These are phyloP conservation scores for Netelia inedita DNA, from an alignment of 2,888 invertebrate species.

Conservation along the genomic window DNA sequence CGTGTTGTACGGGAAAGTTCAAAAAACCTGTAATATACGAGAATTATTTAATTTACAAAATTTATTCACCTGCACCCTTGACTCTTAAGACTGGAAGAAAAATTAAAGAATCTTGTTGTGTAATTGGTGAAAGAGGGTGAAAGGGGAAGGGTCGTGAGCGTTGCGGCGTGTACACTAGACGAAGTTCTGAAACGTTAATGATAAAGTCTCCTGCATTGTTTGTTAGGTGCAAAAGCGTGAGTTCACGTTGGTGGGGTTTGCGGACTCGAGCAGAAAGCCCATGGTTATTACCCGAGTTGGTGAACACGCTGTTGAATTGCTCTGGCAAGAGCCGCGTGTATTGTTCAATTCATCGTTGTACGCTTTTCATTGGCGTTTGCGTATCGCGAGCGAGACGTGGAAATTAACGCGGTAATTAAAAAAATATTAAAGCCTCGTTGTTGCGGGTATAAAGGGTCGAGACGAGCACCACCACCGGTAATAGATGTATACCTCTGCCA, in stretches of 20 bases:
- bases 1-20: too few species aligned
- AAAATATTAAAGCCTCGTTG: constrained; percentile 62
- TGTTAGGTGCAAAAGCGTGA: constrained; percentile 35
- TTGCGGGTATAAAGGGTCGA: constrained; percentile 45
- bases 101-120: too few species aligned
- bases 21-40: too few species aligned
- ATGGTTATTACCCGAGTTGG: constrained; percentile 10
- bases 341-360: constrained; percentile 48
- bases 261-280: constrained; percentile 6
- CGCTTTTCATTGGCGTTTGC: constrained; percentile 5
- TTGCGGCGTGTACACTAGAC: constrained; percentile 23
- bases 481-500: not conserved
- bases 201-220: constrained; percentile 41
- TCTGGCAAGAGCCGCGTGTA: constrained; percentile 34
- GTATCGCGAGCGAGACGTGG: constrained; percentile 35
- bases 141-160: constrained; percentile 17
- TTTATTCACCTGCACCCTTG: too few species aligned
- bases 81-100: too few species aligned
- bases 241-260: constrained; percentile 8
- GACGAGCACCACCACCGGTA: constrained; percentile 1
- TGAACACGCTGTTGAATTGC: constrained; percentile 9
- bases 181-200: constrained; percentile 24
- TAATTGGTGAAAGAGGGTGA: not conserved
- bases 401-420: constrained; percentile 68
- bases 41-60: too few species aligned